These are phyloP conservation scores for Gerris lacustris DNA, from an alignment of 2,888 invertebrate genomes.

Conservation along the genomic window DNA sequence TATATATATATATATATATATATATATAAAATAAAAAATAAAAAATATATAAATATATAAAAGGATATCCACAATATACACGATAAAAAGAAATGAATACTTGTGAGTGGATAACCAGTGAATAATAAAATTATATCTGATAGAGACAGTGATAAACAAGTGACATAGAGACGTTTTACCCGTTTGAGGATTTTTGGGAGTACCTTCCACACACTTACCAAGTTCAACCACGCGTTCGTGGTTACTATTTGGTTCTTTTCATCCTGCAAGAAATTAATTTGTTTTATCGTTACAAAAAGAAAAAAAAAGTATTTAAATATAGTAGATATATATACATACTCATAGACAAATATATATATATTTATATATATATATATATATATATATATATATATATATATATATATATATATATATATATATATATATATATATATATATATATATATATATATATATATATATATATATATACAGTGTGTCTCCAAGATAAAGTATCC, in stretches of 20 bases:
- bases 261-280: slow-evolving; percentile 39
- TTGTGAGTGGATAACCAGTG: too few relatives aligned
- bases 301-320: neutral
- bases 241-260: slow-evolving; percentile 50
- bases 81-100: too few relatives aligned
- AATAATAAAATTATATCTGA: too few relatives aligned
- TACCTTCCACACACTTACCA: slow-evolving; percentile 40
- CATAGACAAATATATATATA: too few relatives aligned
- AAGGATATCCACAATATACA: too few relatives aligned
- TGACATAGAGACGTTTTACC: slow-evolving; percentile 21
- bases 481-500: too few relatives aligned
- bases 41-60: too few relatives aligned
- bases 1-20: too few relatives aligned
- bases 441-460: too few relatives aligned
- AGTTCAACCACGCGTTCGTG: slow-evolving; percentile 46
- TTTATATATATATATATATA: slow-evolving; percentile 6
- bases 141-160: neutral
- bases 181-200: slow-evolving; percentile 20
- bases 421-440: too few relatives aligned
- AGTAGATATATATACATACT: slow-evolving; percentile 6
- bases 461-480: too few relatives aligned
- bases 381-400: slow-evolving; percentile 4
- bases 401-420: neutral
- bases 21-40: too few relatives aligned
- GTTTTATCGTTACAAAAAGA: slow-evolving; percentile 17